phyloP scores from a whole-genome alignment of 2,797 vertebrate species.

The Sebastes hubbsi region DNA sequence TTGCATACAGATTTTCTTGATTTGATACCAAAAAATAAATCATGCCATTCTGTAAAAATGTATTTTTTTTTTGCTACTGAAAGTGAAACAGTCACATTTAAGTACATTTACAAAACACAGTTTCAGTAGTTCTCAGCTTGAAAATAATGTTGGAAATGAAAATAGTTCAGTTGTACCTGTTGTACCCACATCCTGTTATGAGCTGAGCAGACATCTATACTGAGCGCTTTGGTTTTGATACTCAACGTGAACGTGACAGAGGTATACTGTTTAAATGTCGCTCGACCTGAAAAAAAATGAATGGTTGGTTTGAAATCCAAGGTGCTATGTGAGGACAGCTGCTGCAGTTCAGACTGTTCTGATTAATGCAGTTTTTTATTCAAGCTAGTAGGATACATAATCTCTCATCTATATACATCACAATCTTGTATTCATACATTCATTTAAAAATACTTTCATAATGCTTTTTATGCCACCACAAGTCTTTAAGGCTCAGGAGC shows the following conservation, averaged over 20 bases:
- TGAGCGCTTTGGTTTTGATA: conserved; percentile 51
- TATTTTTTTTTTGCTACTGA: neutral
- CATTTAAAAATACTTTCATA: conserved; percentile 33
- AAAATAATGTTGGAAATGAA: conserved; percentile 52
- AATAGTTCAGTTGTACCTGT: conserved; percentile 55
- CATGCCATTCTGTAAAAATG: neutral
- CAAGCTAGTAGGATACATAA: conserved; percentile 35
- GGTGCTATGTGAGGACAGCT: conserved; percentile 16
- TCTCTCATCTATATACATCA: conserved; percentile 4
- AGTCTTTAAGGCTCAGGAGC: neutral
- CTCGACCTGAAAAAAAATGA: neutral
- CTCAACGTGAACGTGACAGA: conserved; percentile 28
- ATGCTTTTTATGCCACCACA: conserved; percentile 52
- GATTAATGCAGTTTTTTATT: conserved; percentile 52
- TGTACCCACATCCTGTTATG: conserved; percentile 84
- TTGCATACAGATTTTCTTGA: conserved; percentile 7
- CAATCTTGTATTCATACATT: conserved; percentile 26
- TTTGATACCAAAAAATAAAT: conserved; percentile 15
- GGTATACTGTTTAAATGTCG: neutral
- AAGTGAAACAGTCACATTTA: neutral
- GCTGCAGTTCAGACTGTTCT: neutral
- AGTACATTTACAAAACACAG: conserved; percentile 18
- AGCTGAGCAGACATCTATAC: conserved; percentile 42
- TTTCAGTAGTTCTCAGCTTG: conserved; percentile 19
- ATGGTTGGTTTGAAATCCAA: neutral